These are phyloP conservation scores for Acanthopleura granulata DNA, from an alignment of 2,888 invertebrate species.

Conservation along the genomic window DNA sequence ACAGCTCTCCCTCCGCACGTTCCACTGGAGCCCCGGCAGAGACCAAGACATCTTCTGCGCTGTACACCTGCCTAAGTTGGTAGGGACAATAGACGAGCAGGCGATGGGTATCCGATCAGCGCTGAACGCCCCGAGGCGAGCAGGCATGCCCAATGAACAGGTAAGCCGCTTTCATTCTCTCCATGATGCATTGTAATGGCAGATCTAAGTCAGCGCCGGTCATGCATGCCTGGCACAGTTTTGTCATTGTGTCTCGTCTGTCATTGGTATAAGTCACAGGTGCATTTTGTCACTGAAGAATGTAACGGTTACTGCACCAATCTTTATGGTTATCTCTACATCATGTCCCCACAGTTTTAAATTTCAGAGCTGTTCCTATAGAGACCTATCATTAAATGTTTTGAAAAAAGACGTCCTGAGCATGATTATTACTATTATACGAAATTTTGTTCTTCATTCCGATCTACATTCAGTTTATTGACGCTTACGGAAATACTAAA, in stretches of 20 bases:
- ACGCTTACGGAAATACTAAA: not conserved
- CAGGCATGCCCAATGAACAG: slow-evolving; percentile 46
- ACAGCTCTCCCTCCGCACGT: slow-evolving; percentile 64
- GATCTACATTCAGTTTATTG: not conserved
- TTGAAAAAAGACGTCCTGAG: too few relatives aligned
- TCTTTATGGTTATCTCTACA: too few relatives aligned
- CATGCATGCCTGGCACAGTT: too few relatives aligned
- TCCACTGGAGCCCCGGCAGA: slow-evolving; percentile 62
- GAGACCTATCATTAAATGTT: too few relatives aligned
- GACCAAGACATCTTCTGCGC: slow-evolving; percentile 68
- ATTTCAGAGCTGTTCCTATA: too few relatives aligned
- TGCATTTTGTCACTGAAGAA: too few relatives aligned
- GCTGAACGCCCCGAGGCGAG: slow-evolving; percentile 54
- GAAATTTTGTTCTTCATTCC: not conserved
- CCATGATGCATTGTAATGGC: too few relatives aligned
- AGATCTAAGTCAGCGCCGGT: too few relatives aligned
- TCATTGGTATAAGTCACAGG: too few relatives aligned
- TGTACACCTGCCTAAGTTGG: slow-evolving; percentile 58
- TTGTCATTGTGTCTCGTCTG: too few relatives aligned
- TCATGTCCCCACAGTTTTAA: too few relatives aligned
- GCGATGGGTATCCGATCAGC: slow-evolving; percentile 73
- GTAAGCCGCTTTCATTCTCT: slow-evolving; percentile 31
- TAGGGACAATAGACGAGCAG: slow-evolving; percentile 72
- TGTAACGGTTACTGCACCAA: too few relatives aligned
- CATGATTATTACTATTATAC: not conserved